Evolutionary conservation across 1,140 invertebrate species (phyloP).

Genomic region (Sarcophaga peregrina): DNA sequence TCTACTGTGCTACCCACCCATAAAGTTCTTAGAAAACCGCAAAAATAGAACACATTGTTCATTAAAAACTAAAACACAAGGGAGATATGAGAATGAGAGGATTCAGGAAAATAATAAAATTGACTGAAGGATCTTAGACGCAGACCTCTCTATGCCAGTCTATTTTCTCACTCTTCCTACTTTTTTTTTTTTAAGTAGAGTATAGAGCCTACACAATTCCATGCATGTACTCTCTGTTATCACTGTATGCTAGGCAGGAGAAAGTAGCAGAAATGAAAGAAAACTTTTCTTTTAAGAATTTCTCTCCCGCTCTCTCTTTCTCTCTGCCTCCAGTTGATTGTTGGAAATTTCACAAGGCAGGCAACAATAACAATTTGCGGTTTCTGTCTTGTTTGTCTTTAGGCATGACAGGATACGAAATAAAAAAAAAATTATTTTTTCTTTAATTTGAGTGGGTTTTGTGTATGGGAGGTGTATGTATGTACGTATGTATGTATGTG

Average conservation of each 20-base stretch:
- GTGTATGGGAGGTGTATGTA: background rate
- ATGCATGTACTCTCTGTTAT: background rate
- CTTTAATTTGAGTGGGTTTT: background rate
- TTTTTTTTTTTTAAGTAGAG: background rate
- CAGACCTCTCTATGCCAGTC: background rate
- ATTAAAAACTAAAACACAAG: slow-evolving; percentile 23
- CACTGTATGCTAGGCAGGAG: background rate
- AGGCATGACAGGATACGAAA: slow-evolving; percentile 9
- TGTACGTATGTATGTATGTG: background rate
- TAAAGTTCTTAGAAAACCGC: slow-evolving; percentile 13
- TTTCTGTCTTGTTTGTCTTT: slow-evolving; percentile 19
- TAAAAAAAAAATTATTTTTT: too few relatives aligned
- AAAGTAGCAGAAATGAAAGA: background rate
- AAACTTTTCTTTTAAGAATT: slow-evolving; percentile 39
- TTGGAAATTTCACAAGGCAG: background rate
- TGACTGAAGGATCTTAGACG: background rate
- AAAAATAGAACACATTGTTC: slow-evolving; percentile 33
- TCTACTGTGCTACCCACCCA: background rate
- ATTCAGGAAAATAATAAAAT: background rate
- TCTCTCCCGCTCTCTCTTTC: background rate
- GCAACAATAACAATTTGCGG: slow-evolving; percentile 36
- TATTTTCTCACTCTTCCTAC: too few relatives aligned
- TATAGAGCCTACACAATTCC: too few relatives aligned
- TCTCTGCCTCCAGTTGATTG: background rate
- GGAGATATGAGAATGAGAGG: background rate